These are phyloP conservation scores for Acanthosepion esculentum DNA, from an alignment of 2,888 invertebrate genomes.

Conservation along the genomic window DNA sequence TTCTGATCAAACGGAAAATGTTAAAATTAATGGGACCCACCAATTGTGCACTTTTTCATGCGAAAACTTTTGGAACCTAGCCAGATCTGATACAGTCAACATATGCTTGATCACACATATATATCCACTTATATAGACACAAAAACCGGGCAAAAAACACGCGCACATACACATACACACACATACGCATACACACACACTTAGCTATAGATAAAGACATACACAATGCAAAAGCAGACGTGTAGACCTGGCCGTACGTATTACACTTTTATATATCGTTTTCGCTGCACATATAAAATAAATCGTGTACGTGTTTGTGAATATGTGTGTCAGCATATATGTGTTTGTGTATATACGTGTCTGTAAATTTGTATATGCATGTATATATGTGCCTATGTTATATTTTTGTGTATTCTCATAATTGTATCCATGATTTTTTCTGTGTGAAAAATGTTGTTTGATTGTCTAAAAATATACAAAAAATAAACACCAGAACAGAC, in stretches of 20 bases:
- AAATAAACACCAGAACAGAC: no score
- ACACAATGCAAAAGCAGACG: background rate
- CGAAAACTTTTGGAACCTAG: background rate
- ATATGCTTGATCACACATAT: background rate
- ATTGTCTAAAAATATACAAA: no score
- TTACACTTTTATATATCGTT: no score
- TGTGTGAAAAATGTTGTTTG: no score
- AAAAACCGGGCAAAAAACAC: background rate
- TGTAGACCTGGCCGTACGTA: no score
- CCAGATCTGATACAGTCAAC: background rate
- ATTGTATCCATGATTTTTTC: background rate
- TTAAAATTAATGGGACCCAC: slow-evolving; percentile 12
- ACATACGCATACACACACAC: background rate
- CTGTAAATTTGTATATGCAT: background rate
- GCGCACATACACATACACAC: background rate
- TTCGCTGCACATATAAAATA: background rate
- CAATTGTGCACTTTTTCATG: slow-evolving; percentile 21
- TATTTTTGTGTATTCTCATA: background rate
- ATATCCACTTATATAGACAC: background rate
- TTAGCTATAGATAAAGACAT: background rate
- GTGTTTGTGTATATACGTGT: background rate
- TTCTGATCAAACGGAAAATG: slow-evolving; percentile 33
- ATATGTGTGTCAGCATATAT: background rate
- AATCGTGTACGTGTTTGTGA: background rate
- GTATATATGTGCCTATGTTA: background rate